Conservation (phyloP, 2,113 vertebrate species). For the Trachemys scripta region DNA sequence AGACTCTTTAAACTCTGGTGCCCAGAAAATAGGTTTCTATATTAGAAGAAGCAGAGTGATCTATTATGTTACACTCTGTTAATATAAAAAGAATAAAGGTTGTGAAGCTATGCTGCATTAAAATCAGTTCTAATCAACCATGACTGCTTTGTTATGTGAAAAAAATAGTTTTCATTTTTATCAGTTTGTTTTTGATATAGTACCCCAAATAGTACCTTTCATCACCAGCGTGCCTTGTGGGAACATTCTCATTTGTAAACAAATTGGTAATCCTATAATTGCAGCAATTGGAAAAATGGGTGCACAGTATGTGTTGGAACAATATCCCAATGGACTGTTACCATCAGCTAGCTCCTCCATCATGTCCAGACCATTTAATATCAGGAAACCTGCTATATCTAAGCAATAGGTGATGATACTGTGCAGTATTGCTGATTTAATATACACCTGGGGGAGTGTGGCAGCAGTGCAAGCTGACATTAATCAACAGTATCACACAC, state of each 20-base stretch:
- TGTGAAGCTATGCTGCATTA: neutral
- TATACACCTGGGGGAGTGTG: fast-evolving
- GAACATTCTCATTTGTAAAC: neutral
- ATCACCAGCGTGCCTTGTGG: neutral
- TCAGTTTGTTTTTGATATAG: neutral
- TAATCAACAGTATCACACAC: neutral
- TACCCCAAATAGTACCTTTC: fast-evolving
- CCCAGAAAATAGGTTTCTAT: neutral
- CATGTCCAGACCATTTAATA: neutral
- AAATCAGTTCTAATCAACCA: neutral
- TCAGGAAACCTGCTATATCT: neutral
- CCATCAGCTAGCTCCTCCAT: neutral
- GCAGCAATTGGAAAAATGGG: neutral
- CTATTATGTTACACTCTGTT: neutral
- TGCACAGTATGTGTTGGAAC: neutral
- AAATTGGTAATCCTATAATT: neutral
- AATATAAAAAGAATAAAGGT: neutral
- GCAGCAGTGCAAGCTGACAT: neutral
- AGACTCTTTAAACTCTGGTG: neutral
- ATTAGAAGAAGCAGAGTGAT: neutral
- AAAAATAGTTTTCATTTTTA: neutral
- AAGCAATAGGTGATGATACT: neutral
- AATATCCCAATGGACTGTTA: neutral
- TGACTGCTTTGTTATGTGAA: neutral
- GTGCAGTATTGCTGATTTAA: neutral